Percentiles rank a stretch among this genome's conserved stretches.
Conservation (phyloP, 2,888 invertebrate genomes). For the Mythimna vitellina region DNA sequence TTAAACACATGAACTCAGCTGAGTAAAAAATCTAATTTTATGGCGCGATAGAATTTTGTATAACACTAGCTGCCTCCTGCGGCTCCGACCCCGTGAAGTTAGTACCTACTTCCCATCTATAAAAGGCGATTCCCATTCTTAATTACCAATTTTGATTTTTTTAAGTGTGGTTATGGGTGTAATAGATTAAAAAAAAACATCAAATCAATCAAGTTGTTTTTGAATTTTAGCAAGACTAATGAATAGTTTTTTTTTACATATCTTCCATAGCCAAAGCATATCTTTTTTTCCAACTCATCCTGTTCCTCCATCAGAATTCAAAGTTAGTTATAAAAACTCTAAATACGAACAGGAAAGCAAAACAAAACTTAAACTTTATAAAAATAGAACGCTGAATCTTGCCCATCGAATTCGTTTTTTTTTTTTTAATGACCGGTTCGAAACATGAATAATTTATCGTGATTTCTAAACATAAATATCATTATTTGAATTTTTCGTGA, state of each 20-base stretch:
- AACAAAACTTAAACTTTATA: constrained; percentile 4
- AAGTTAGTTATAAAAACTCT: constrained; percentile 1
- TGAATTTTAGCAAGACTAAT: too few species aligned
- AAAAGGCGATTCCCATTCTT: too few species aligned
- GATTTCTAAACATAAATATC: background rate
- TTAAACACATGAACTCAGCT: too few species aligned
- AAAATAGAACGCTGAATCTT: constrained; percentile 3
- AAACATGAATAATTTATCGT: background rate
- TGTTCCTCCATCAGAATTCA: background rate
- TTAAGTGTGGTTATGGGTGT: too few species aligned
- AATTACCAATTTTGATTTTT: too few species aligned
- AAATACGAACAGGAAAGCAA: constrained; percentile 2
- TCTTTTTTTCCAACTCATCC: background rate
- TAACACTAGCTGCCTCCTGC: too few species aligned
- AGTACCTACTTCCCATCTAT: too few species aligned
- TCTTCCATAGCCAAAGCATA: background rate
- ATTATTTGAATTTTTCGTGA: background rate
- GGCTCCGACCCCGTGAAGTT: too few species aligned
- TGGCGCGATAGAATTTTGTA: background rate
- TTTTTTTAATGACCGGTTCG: background rate
- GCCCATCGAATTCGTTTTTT: background rate
- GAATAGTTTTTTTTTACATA: too few species aligned
- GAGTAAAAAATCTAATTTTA: background rate
- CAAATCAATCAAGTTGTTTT: too few species aligned
- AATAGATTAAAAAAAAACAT: too few species aligned